Percentiles rank a stretch among this genome's conserved stretches.
phyloP scores from a whole-genome alignment of 2,888 invertebrate genomes.

The Drosophila suboccidentalis region DNA sequence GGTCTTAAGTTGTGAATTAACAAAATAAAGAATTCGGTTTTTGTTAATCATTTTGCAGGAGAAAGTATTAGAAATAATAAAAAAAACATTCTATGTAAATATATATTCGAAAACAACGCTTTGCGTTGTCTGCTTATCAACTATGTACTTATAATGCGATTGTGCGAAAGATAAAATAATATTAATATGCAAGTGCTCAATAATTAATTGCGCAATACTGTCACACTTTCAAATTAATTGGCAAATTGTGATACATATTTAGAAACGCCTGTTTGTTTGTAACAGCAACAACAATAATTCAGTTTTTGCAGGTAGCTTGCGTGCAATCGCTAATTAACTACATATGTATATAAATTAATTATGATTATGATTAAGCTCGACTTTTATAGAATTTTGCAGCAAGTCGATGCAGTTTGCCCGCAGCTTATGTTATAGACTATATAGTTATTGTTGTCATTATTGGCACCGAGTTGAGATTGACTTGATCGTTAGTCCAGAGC shows the following conservation, averaged over 20 bases:
- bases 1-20: not conserved
- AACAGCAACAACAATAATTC: constrained; percentile 13
- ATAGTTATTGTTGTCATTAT: not conserved
- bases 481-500: constrained; percentile 11
- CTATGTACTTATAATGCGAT: not conserved
- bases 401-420: not conserved
- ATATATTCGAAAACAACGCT: constrained; percentile 12
- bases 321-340: constrained; percentile 10
- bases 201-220: constrained; percentile 13
- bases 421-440: not conserved
- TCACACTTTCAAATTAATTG: constrained; percentile 11
- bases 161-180: constrained; percentile 2
- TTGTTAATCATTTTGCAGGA: not conserved
- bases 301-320: constrained; percentile 25
- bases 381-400: constrained; percentile 32
- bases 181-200: not conserved
- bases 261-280: not conserved
- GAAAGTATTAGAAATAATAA: not conserved
- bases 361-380: not conserved
- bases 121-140: constrained; percentile 5
- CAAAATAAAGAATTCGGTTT: not conserved
- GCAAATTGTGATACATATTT: constrained; percentile 9
- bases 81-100: not conserved
- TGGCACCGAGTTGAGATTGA: constrained; percentile 4
- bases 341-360: not conserved